These are phyloP conservation scores for Pyrgus malvae DNA, from an alignment of 2,888 invertebrate species.

Conservation along the genomic window DNA sequence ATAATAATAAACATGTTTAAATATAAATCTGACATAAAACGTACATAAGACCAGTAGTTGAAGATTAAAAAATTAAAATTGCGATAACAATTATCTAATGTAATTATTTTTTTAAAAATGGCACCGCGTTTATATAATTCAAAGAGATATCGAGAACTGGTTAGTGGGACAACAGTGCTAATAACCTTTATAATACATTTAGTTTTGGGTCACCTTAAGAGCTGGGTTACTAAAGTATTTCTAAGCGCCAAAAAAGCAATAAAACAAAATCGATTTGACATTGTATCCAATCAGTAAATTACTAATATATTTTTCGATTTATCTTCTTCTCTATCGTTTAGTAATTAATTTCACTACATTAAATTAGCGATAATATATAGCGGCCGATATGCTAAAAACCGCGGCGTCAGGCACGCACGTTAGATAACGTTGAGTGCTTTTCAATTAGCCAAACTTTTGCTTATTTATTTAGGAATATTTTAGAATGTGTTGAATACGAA, in stretches of 20 bases:
- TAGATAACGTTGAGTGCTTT: constrained; percentile 21
- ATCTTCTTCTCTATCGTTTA: constrained; percentile 1
- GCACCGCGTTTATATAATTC: too few species aligned
- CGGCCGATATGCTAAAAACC: constrained; percentile 4
- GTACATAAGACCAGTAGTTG: too few species aligned
- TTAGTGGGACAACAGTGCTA: too few species aligned
- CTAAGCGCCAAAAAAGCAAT: neutral
- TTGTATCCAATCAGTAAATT: neutral
- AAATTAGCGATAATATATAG: constrained; percentile 20
- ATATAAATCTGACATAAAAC: too few species aligned
- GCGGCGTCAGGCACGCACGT: neutral
- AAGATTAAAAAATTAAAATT: too few species aligned
- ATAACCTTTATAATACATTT: too few species aligned
- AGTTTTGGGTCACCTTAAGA: too few species aligned
- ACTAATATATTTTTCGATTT: constrained; percentile 15
- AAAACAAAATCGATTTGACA: neutral
- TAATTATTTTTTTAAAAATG: too few species aligned
- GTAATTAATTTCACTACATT: constrained; percentile 23
- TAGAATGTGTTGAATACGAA: neutral
- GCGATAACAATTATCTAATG: too few species aligned
- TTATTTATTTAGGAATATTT: neutral
- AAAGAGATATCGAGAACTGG: too few species aligned
- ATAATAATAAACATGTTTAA: too few species aligned
- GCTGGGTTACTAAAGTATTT: too few species aligned
- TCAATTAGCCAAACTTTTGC: constrained; percentile 18